Evolutionary conservation across 2,888 invertebrate genomes (phyloP), one percentile per base, ranked within the genome.

Genomic region (Venusia cambrica): DNA sequence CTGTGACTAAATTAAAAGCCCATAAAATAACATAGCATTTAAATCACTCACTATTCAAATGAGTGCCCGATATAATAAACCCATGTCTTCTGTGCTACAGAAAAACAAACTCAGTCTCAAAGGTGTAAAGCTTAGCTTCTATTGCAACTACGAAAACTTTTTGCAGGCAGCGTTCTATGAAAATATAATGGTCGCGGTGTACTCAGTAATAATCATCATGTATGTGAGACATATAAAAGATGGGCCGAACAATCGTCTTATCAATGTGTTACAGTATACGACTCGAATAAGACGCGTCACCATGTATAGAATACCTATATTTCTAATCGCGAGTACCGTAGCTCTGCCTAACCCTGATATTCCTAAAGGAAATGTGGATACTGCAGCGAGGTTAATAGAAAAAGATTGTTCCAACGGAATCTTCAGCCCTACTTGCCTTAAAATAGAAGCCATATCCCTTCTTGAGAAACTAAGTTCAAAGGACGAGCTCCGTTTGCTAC

Each of bases 191-290:
- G 76, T 65, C 64, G 65, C 64, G 63, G 65, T 66, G 65, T 67
- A 67, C 72, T 65, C 56, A 51, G 62, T 62, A 67, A 69, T 73
- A 72, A 75, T 75, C 68, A 73, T 71, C 68, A 62, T 69, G 73
- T 73, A 74, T 72, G 73, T 75, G 65, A 75, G 74, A 75, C 75
- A 83, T 85, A 85, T 85, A 85, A 71, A 85, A 84, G 81, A 63
- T 59, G 73, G 60, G 57, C 60, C 62, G 58, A 65, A 64, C 68
- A 72, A 73, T 68, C 42, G 57, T 58, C 67, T 77, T 83, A 85
- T 83, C 84, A 87, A 79, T 74, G 55, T 64, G 62, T 70, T 68
- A 55, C 62, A 62, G 73, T 60, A 52, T 60, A 71, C 55, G 65
- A 60, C 62, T 51, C 66, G 45, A 61, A 46, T 58, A 64, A 72